phyloP scores from a whole-genome alignment of 2,113 vertebrate species.

The Polypterus senegalus region DNA sequence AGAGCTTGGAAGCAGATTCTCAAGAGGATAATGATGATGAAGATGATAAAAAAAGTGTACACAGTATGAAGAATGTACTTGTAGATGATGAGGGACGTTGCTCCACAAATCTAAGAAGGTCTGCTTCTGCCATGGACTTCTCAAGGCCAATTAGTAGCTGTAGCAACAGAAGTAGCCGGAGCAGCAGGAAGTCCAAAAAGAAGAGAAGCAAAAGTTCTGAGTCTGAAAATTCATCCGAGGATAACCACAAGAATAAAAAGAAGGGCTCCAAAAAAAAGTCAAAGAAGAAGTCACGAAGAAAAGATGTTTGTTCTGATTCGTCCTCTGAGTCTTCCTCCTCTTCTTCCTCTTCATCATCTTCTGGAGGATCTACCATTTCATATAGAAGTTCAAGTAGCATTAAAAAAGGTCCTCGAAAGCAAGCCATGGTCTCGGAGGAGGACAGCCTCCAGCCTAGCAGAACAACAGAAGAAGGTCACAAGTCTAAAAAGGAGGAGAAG shows the following conservation, averaged over 20 bases:
- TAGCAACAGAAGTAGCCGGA: conserved; percentile 38
- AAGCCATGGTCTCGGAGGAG: conserved; percentile 16
- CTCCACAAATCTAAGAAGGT: conserved; percentile 54
- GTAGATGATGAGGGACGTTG: conserved; percentile 27
- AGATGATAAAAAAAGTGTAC: conserved; percentile 39
- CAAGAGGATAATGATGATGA: conserved; percentile 44
- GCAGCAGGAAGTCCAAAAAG: conserved; percentile 34
- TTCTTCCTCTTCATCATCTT: conserved; percentile 55
- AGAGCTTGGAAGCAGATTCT: conserved; percentile 59
- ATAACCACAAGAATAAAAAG: conserved; percentile 36
- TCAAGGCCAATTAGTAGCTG: conserved; percentile 35
- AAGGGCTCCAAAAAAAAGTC: conserved; percentile 64
- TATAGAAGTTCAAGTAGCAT: conserved; percentile 75
- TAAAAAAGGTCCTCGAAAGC: conserved; percentile 60
- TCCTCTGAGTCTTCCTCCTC: conserved; percentile 46
- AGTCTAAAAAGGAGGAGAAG: conserved; percentile 68
- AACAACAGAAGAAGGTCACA: conserved; percentile 16
- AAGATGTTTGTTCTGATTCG: conserved; percentile 48
- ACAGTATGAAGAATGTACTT: conserved; percentile 31
- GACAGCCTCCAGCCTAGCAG: conserved; percentile 24
- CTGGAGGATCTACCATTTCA: conserved; percentile 67
- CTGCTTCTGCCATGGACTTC: conserved; percentile 66
- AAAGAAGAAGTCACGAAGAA: conserved; percentile 72
- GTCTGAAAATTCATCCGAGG: conserved; percentile 46
- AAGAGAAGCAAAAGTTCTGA: conserved; percentile 42